A percentile compares a stretch with the other conserved stretches of the same genome.
Conservation (phyloP, 2,797 vertebrate genomes). For the Limnodromus scolopaceus region DNA sequence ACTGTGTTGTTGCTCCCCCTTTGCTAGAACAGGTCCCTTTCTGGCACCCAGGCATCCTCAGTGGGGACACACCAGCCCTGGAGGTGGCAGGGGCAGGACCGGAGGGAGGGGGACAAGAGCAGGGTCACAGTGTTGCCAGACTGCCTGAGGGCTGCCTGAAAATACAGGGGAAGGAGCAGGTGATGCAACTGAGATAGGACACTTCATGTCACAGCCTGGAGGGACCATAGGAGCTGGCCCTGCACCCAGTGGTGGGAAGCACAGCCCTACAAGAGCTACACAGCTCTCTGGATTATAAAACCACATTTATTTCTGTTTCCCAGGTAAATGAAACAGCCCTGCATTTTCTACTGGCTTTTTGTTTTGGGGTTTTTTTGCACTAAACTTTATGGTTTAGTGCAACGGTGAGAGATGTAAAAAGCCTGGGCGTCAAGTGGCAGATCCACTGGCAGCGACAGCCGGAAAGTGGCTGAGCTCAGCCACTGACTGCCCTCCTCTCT, state of each 20-base stretch:
- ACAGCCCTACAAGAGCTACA: not conserved
- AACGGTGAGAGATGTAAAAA: not conserved
- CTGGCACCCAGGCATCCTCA: not conserved
- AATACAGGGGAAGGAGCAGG: not conserved
- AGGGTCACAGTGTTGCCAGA: not conserved
- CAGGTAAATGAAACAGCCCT: not conserved
- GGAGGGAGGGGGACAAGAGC: not conserved
- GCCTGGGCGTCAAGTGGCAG: not conserved
- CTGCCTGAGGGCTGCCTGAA: not conserved
- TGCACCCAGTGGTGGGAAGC: not conserved
- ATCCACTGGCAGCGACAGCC: fast-evolving
- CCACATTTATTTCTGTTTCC: not conserved
- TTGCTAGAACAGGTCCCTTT: not conserved
- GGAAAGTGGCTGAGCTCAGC: not conserved
- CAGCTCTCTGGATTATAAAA: not conserved
- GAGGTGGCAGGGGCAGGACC: not conserved
- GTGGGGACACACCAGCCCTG: fast-evolving
- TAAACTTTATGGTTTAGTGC: not conserved
- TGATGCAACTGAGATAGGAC: not conserved
- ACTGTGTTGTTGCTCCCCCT: not conserved
- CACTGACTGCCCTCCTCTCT: not conserved
- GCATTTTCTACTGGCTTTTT: not conserved
- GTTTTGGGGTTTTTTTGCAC: not conserved
- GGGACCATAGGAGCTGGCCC: not conserved
- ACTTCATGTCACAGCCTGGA: not conserved